Evolutionary conservation across 2,888 invertebrate genomes (phyloP).

Genomic region (Leptopterna dolabrata): DNA sequence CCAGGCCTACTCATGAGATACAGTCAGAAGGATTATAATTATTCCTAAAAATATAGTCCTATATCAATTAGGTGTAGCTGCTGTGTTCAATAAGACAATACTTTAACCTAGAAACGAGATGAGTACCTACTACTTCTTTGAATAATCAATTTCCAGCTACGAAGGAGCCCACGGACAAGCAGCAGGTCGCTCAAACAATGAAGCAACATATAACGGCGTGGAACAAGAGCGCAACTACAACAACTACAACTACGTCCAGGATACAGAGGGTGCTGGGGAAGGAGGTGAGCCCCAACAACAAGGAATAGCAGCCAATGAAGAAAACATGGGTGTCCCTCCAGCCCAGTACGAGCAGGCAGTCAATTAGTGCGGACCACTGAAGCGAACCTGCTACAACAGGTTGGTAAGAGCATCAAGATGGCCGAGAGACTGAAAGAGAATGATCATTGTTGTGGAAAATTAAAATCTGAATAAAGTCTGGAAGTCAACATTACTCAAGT

Average conservation of each 20-base stretch:
- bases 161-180: background rate
- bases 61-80: too few species aligned
- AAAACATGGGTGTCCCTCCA: slow-evolving; percentile 1
- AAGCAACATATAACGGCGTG: background rate
- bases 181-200: background rate
- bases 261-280: background rate
- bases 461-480: background rate
- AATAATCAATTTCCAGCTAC: background rate
- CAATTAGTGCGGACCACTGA: background rate
- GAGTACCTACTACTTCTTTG: background rate
- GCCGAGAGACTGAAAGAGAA: background rate
- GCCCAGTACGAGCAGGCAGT: slow-evolving; percentile 34
- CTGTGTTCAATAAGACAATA: too few species aligned
- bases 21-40: too few species aligned
- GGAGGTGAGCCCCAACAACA: background rate
- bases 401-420: background rate
- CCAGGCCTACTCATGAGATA: too few species aligned
- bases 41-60: too few species aligned
- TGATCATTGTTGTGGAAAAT: background rate
- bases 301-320: background rate
- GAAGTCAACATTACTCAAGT: background rate
- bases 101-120: too few species aligned
- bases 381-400: background rate
- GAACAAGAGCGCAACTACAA: background rate
- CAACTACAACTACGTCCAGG: slow-evolving; percentile 11